These are phyloP conservation scores for Petrolisthes manimaculis DNA, from an alignment of 2,888 invertebrate genomes.

Conservation along the genomic window DNA sequence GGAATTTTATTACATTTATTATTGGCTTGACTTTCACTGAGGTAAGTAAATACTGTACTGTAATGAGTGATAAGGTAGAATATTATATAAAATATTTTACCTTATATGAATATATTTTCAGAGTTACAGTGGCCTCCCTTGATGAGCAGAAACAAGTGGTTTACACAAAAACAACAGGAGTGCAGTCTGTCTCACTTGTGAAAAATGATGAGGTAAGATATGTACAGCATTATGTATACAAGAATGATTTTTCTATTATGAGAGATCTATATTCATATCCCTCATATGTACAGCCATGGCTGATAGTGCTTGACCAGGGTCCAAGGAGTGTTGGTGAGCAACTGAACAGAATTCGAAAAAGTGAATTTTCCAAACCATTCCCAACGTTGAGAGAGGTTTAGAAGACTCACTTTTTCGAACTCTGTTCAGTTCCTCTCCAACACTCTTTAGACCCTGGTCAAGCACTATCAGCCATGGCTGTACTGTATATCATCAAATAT, in stretches of 20 bases:
- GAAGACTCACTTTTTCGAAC: too few relatives aligned
- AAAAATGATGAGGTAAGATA: slow-evolving; percentile 62
- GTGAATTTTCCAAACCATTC: too few relatives aligned
- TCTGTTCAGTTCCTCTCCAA: too few relatives aligned
- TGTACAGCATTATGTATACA: not conserved
- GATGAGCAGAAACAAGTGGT: slow-evolving; percentile 78
- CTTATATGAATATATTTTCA: slow-evolving; percentile 68
- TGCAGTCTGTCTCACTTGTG: slow-evolving; percentile 51
- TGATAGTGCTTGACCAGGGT: too few relatives aligned
- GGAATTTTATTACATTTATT: not conserved
- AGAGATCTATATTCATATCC: not conserved
- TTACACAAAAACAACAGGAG: slow-evolving; percentile 68
- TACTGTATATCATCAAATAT: not conserved
- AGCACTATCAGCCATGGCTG: too few relatives aligned
- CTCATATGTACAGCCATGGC: too few relatives aligned
- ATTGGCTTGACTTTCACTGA: not conserved
- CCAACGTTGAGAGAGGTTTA: too few relatives aligned
- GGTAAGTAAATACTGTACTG: too few relatives aligned
- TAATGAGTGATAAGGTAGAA: not conserved
- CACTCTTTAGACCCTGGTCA: too few relatives aligned
- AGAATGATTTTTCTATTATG: not conserved
- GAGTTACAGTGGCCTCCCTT: slow-evolving; percentile 76
- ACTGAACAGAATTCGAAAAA: too few relatives aligned
- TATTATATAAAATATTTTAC: not conserved
- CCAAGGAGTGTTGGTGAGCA: too few relatives aligned